Percentiles rank a stretch among this genome's conserved stretches.
Conservation (phyloP, 2,797 vertebrate genomes). For the Gallirallus australis region DNA sequence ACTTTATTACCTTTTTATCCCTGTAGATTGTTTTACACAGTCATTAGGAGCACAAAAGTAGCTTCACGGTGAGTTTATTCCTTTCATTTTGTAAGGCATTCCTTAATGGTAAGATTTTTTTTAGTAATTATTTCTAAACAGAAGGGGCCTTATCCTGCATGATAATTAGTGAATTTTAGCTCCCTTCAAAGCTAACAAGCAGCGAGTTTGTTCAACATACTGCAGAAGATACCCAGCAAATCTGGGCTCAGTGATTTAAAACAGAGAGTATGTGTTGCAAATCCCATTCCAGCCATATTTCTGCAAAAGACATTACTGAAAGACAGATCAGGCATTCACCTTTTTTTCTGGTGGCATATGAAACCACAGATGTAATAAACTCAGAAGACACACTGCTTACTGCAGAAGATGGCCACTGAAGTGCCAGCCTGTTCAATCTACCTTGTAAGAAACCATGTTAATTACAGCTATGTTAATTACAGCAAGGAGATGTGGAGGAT, state of each 20-base stretch:
- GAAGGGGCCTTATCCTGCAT: constrained; percentile 16
- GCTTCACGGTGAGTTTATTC: background rate
- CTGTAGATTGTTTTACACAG: background rate
- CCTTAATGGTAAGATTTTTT: background rate
- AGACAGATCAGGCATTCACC: background rate
- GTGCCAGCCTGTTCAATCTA: background rate
- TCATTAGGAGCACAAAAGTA: constrained; percentile 37
- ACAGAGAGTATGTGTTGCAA: background rate
- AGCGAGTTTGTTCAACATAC: background rate
- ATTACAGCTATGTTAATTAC: background rate
- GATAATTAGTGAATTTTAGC: background rate
- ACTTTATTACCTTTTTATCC: constrained; percentile 44
- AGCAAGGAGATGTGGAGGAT: background rate
- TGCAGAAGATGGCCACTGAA: background rate
- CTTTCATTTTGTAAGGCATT: constrained; percentile 43
- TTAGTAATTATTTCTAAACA: background rate
- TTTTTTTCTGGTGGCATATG: background rate
- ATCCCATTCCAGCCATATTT: background rate
- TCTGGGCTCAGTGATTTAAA: background rate
- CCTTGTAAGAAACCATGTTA: background rate
- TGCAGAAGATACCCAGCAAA: background rate
- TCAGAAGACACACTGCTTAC: background rate
- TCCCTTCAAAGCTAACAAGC: constrained; percentile 2
- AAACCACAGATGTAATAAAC: background rate
- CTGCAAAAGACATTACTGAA: background rate